Base-by-base conservation (phyloP, 2,113 vertebrate species). In the Polyodon spathula region DNA sequence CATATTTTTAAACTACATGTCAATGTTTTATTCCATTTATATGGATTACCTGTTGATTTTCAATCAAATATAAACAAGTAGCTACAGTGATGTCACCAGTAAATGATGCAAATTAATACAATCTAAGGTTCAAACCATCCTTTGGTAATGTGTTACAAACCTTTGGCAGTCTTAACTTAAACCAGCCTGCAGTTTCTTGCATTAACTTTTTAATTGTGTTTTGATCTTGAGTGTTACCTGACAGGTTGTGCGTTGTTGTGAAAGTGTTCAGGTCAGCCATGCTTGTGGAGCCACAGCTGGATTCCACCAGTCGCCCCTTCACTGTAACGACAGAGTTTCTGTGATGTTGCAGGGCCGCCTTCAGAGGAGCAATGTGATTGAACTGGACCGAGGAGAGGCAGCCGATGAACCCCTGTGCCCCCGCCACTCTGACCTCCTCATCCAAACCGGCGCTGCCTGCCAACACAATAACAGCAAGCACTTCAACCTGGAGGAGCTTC, bases 311-410 rank as follows among this genome's bases (percentile, higher is more conserved):
- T 0, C 80, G 79, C 0, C 96, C 96, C 0, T 66, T 76, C 40
- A 94, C 74, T 5, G 79, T 86, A 61, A 98, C 87, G 0, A 93
- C 77, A 6, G 93, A 88, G 3, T 78, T 5, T 1, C 83, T 84
- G 5, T 83, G 74, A 14, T 94, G 92, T 0, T 90, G 90, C 8
- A 98, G 74, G 4, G 91, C 96, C 1, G 87, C 92, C 76, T 98
- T 98, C 66, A 98, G 73, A 0, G 95, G 94, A 1, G 92, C 85
- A 1, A 92, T 69, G 1, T 94, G 86, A 54, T 98, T 98, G 76
- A 97, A 97, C 70, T 92, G 93, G 4, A 98, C 91, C 1, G 94
- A 90, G 14, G 96, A 94, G 27, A 98, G 80, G 73, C 96, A 98
- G 61, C 96, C 96, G 1, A 83, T 61, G 69, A 98, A 98, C 12